These are phyloP conservation scores for Lepisosteus oculatus DNA, from an alignment of 2,113 vertebrate genomes.

Conservation along the genomic window DNA sequence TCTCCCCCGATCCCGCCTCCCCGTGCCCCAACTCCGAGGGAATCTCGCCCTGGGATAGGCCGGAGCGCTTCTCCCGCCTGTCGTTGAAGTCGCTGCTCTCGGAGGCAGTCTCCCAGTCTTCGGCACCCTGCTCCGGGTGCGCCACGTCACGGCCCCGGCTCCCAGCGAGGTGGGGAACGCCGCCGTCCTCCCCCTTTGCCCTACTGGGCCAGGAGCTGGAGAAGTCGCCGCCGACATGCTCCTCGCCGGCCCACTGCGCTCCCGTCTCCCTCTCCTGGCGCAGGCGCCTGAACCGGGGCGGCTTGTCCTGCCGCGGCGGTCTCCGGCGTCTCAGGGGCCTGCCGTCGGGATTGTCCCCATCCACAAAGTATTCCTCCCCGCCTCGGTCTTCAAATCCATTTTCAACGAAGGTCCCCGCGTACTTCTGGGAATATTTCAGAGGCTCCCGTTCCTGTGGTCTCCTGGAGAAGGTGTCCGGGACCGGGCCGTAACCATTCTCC, in stretches of 20 bases:
- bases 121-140: conserved; percentile 74
- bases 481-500: conserved; percentile 72
- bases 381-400: conserved; percentile 77
- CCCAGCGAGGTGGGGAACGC: conserved; percentile 53
- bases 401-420: conserved; percentile 64
- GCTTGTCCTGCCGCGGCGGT: conserved; percentile 93
- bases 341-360: conserved; percentile 79
- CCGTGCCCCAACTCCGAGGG: conserved; percentile 65
- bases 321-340: conserved; percentile 82
- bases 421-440: conserved; percentile 73
- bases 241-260: conserved; percentile 82
- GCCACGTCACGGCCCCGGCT: conserved; percentile 61
- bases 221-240: conserved; percentile 72
- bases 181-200: conserved; percentile 73
- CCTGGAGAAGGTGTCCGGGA: conserved; percentile 64
- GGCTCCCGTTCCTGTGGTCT: conserved; percentile 74
- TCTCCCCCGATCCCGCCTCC: conserved; percentile 72
- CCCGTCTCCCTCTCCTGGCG: conserved; percentile 79
- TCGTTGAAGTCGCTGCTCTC: conserved; percentile 95
- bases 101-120: conserved; percentile 95
- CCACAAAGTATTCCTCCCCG: conserved; percentile 71
- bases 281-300: conserved; percentile 87
- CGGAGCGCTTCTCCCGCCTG: conserved; percentile 75
- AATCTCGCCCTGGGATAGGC: conserved; percentile 56
- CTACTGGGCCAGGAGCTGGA: conserved; percentile 75